phyloP scores from a whole-genome alignment of 2,113 vertebrate genomes.

The Elephas maximus region DNA sequence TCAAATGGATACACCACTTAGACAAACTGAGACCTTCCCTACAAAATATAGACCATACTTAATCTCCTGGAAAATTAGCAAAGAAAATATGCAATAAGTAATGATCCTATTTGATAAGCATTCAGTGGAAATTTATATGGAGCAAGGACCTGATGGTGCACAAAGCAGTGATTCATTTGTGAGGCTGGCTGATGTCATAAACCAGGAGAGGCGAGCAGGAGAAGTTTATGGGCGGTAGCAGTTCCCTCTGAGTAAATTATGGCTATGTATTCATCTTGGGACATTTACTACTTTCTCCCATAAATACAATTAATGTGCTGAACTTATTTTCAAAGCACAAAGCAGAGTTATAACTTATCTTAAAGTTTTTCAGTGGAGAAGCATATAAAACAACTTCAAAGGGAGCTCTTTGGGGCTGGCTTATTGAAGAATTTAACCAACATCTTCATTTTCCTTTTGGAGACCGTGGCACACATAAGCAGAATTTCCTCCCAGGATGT shows the following conservation, averaged over 20 bases:
- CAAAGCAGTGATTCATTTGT: constrained; percentile 73
- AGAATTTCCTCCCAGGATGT: constrained; percentile 71
- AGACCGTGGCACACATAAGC: not conserved
- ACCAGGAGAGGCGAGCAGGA: constrained; percentile 49
- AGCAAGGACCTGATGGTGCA: not conserved
- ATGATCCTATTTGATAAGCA: constrained; percentile 69
- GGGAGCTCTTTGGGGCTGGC: constrained; percentile 63
- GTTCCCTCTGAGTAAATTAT: constrained; percentile 76
- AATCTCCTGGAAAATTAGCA: constrained; percentile 76
- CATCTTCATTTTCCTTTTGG: constrained; percentile 76
- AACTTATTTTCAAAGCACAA: constrained; percentile 82
- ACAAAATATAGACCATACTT: constrained; percentile 3
- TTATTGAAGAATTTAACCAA: constrained; percentile 73
- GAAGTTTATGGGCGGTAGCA: constrained; percentile 79
- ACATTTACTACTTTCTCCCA: constrained; percentile 79
- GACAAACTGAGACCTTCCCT: not conserved
- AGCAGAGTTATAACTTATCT: constrained; percentile 80
- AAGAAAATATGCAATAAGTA: constrained; percentile 73
- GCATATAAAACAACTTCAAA: constrained; percentile 81
- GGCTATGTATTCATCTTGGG: constrained; percentile 78
- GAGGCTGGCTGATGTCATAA: constrained; percentile 72
- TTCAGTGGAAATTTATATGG: constrained; percentile 65
- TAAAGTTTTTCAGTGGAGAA: constrained; percentile 75
- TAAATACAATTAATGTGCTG: constrained; percentile 83
- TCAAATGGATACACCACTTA: not conserved